These are phyloP conservation scores for Unio pictorum DNA, from an alignment of 2,888 invertebrate species.

Conservation along the genomic window DNA sequence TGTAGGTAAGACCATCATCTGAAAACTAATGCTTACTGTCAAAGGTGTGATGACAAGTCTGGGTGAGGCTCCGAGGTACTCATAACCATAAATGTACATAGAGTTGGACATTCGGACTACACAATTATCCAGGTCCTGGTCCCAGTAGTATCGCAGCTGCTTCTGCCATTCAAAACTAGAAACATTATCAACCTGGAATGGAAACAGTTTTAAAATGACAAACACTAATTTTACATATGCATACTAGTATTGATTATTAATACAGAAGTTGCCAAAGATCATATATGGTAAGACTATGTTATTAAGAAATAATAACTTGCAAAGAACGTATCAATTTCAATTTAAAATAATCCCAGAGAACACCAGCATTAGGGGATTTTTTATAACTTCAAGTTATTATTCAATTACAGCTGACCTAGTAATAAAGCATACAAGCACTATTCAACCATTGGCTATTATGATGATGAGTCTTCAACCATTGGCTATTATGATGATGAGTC, in stretches of 20 bases:
- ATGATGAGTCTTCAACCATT: too few species aligned
- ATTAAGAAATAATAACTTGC: too few species aligned
- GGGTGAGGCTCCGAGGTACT: constrained; percentile 72
- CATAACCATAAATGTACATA: constrained; percentile 71
- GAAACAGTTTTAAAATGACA: background rate
- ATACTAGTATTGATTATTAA: background rate
- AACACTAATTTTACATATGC: background rate
- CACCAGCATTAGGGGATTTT: too few species aligned
- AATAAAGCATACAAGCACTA: too few species aligned
- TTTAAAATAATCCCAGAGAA: too few species aligned
- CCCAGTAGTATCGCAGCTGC: constrained; percentile 92
- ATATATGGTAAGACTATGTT: background rate
- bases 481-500: too few species aligned
- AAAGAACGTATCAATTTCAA: too few species aligned
- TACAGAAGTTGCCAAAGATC: background rate
- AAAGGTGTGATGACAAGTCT: constrained; percentile 73
- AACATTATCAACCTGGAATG: constrained; percentile 72
- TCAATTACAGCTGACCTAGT: too few species aligned
- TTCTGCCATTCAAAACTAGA: constrained; percentile 91
- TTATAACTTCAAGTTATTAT: too few species aligned
- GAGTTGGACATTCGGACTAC: constrained; percentile 76
- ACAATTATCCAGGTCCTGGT: constrained; percentile 83
- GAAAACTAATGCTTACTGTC: constrained; percentile 57
- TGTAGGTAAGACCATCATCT: too few species aligned
- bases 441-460: too few species aligned